Percentiles rank a stretch among this genome's conserved stretches.
Evolutionary conservation across 2,888 invertebrate species (phyloP).

Genomic region (Drosophila infuscata): DNA sequence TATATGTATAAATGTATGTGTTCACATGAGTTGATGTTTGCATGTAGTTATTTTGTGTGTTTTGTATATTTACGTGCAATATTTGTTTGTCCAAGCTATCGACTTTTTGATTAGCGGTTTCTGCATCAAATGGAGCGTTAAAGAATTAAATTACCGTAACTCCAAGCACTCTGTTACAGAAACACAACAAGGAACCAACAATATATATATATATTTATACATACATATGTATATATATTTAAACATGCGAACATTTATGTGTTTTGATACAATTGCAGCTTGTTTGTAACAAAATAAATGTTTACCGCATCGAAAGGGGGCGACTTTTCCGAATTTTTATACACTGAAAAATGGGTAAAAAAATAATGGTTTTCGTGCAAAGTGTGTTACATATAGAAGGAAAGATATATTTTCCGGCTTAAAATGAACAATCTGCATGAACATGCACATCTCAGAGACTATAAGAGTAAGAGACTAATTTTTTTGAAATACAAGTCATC

Average conservation of each 20-base stretch:
- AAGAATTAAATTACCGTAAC: conserved; percentile 57
- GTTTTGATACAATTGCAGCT: not conserved
- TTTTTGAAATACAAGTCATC: not conserved
- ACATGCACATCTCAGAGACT: not conserved
- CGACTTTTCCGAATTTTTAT: not conserved
- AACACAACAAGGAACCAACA: conserved; percentile 5
- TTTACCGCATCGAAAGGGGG: not conserved
- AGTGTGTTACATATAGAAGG: not conserved
- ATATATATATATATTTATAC: not conserved
- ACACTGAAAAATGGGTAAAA: not conserved
- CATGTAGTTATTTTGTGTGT: conserved; percentile 7
- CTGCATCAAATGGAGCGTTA: conserved; percentile 61
- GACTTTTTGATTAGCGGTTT: conserved; percentile 55
- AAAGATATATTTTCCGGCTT: not conserved
- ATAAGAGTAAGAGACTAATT: not conserved
- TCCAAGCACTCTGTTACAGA: conserved; percentile 42
- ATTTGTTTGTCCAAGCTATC: conserved; percentile 30
- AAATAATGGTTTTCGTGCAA: not conserved
- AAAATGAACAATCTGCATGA: not conserved
- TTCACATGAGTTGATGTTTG: not conserved
- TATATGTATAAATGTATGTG: not conserved
- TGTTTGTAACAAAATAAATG: not conserved
- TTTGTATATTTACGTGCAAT: conserved; percentile 1
- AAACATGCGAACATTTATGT: not conserved
- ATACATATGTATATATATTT: not conserved